Base-by-base conservation (phyloP, 2,888 invertebrate species). In the Lasius fuliginosus region DNA sequence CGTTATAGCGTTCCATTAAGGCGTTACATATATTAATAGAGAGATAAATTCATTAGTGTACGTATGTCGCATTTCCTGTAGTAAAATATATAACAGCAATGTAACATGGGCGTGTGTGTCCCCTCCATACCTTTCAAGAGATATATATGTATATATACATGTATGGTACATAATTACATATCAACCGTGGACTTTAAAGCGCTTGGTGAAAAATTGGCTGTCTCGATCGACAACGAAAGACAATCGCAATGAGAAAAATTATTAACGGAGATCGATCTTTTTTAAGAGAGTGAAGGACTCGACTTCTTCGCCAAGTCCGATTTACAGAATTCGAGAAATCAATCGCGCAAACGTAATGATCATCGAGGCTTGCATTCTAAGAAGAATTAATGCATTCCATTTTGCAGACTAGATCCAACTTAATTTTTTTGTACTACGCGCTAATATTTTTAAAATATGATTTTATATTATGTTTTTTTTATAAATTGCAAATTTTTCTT, bases 11-110 rank as follows among this genome's bases (percentile, higher is more conserved):
- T 88, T 87, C 83, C 86, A 56, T 90, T 84, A 91, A 53, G 86
- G 88, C 76, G 89, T 88, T 90, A 89, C 84, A 85, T 46, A 87
- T 87, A 89, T 87, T 89, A 88, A 83, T 85, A 85, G 86, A 89
- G 87, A 88, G 89, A 83, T 85, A 75, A 85, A 85, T 81, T 89
- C 74, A 89, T 89, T 90, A 90, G 88, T 82, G 87, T 53, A 53
- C 27, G 36, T 53, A 53, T 58, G 36, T 88, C 83, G 88, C 83
- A 83, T 65, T 88, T 84, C 84, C 71, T 74, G 85, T 86, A 88
- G 81, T 88, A 90, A 89, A 88, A 89, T 86, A 89, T 87, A 88
- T 85, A 87, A 86, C 74, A 77, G 36, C 68, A 77, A 74, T 74
- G 62, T 82, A 62, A 69, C 76, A 65, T 56, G 77, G 58, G 33